Base-by-base conservation (phyloP, 2,888 invertebrate genomes). In the Drosophila lacicola region DNA sequence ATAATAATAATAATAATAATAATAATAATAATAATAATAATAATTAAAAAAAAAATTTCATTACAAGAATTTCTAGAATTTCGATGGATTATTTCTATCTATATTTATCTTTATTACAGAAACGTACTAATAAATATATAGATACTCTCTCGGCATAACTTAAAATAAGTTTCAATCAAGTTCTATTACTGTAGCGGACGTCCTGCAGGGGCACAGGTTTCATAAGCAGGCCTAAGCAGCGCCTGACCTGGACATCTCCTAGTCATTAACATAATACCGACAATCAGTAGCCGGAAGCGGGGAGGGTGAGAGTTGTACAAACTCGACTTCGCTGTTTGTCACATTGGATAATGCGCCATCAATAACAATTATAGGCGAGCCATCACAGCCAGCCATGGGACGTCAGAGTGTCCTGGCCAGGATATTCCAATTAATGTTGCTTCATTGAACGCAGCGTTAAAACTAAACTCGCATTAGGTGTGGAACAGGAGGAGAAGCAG, bases 351-450 rank as follows among this genome's bases (percentile, higher is more conserved):
- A 82, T 81, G 75, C 57, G 77, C 79, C 85, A 82, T 83, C 81
- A 85, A 82, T 82, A 83, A 83, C 85, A 83, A 83, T 83, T 85
- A 82, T 64, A 63, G 49, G 63, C 47, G 46, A 49, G 51, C 63
- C 79, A 81, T 79, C 82, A 81, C 72, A 81, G 77, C 57, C 81
- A 83, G 74, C 44, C 73, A 21, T 36, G 58, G 51, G 60, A 69
- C 79, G 74, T 77, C 77, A 74, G 58, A 41, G 53, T 77, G 73
- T 78, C 75, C 82, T 44, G 67, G 62, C 33, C 78, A 72, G 79
- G 72, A 77, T 70, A 78, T 82, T 84, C 76, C 84, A 85, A 84
- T 84, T 85, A 84, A 84, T 83, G 78, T 66, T 83, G 83, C 83
- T 84, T 83, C 83, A 84, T 85, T 83, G 83, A 80, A 73, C 82